Base-by-base conservation (phyloP, 2,888 invertebrate genomes). In the Barypeithes pellucidus region DNA sequence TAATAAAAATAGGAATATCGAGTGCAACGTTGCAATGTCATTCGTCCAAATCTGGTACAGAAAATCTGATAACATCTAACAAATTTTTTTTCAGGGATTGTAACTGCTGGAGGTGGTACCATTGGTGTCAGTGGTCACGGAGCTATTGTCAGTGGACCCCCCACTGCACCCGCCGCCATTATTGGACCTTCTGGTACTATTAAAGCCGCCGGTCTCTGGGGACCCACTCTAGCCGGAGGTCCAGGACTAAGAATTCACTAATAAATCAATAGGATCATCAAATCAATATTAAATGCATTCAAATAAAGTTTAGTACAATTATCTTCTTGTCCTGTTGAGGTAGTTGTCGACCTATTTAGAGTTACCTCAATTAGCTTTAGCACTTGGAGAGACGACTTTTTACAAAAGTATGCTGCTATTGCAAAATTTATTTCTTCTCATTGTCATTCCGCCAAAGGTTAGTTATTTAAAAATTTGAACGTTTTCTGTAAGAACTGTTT, bases 41-140 rank as follows among this genome's bases (percentile, higher is more conserved):
- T n/a, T n/a, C n/a, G n/a, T n/a, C n/a, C n/a, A n/a, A n/a, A n/a
- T n/a, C n/a, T n/a, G 24, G 24, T 24, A 3, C 2, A 24, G 24
- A 24, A 24, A 24, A 29, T 8, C 1, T 29, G 9, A 39, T n/a
- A 39, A n/a, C 12, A 12, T 8, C n/a, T 9, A 7, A 39, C 14
- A 16, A 4, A 29, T 12, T 24, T 50, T 41, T 66, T 67, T 54
- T 9, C 20, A 73, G 73, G 68, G 20, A 39, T 74, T 1, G 50
- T 74, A 7, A 74, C 74, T n/a, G 29, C 47, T 12, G 74, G 74
- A 67, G 74, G 74, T 62, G 74, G 74, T 29, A 24, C 62, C 18
- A 62, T 73, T 22, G 67, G 62, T 7, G 62, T 73, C 12, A 73
- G 73, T 50, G 73, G 43, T 18, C 68, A 68, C 50, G 73, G 73